A percentile compares a stretch with the other conserved stretches of the same genome.
Conservation (phyloP, 2,113 vertebrate species). For the Pseudolaguvia tuberculata region DNA sequence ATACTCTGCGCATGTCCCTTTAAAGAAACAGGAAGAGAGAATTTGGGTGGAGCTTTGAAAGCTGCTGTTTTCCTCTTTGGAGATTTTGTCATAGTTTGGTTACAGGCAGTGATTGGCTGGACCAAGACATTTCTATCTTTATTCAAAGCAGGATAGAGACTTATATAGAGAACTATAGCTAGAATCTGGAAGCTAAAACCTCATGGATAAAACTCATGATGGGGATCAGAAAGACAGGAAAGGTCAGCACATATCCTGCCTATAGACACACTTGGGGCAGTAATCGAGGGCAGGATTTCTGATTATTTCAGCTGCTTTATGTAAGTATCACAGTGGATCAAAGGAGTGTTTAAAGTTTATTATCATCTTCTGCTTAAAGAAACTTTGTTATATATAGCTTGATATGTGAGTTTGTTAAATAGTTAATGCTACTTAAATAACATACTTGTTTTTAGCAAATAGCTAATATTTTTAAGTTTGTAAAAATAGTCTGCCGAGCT, state of each 20-base stretch:
- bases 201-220: slow-evolving; percentile 22
- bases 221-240: slow-evolving; percentile 28
- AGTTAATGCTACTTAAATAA: too few relatives aligned
- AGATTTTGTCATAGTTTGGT: slow-evolving; percentile 43
- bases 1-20: slow-evolving; percentile 47
- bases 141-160: slow-evolving; percentile 67
- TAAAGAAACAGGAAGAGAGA: slow-evolving; percentile 55
- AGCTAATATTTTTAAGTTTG: too few relatives aligned
- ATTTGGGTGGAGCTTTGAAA: slow-evolving; percentile 46
- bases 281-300: slow-evolving; percentile 10
- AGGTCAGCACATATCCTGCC: slow-evolving; percentile 31
- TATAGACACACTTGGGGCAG: slow-evolving; percentile 45
- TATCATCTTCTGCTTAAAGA: too few relatives aligned
- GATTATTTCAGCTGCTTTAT: slow-evolving; percentile 21
- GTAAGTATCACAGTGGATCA: slow-evolving; percentile 41
- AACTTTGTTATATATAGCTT: neutral
- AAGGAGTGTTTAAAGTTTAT: slow-evolving; percentile 27
- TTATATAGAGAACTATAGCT: slow-evolving; percentile 8
- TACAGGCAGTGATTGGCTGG: slow-evolving; percentile 64
- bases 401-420: neutral
- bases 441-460: too few relatives aligned
- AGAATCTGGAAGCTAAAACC: slow-evolving; percentile 5
- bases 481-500: too few relatives aligned
- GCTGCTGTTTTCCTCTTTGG: slow-evolving; percentile 43
- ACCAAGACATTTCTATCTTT: slow-evolving; percentile 75